Base-by-base conservation (phyloP, 2,888 invertebrate species). In the Eupithecia centaureata region DNA sequence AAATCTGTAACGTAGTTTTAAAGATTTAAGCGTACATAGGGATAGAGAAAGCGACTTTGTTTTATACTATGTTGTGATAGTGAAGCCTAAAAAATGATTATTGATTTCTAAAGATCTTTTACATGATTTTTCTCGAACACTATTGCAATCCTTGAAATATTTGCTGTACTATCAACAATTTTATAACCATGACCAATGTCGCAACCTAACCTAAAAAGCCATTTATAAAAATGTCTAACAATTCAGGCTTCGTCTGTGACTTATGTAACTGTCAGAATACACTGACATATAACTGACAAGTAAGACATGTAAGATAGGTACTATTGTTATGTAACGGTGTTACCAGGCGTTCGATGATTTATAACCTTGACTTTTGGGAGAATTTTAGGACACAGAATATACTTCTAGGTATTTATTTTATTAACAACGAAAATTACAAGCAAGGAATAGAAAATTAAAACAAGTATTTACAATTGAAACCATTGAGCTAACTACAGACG, bases 141-240 rank as follows among this genome's bases (percentile, higher is more conserved):
- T 5, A n/a, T 35, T 35, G n/a, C 42, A 47, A 47, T 1, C 47
- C 10, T 22, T 42, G n/a, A 8, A 42, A 10, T 47, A 47, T 47
- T 18, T 47, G 10, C 3, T 22, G 8, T 47, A 12, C 3, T 47
- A 22, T 5, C 8, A 10, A 42, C 42, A n/a, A 47, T 47, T 15
- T 52, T 27, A 52, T 27, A 52, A 27, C 27, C 27, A 52, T 52
- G 27, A 1, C 15, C 15, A 13, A 52, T 52, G 52, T 27, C 27
- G 52, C 25, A 52, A 52, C 27, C 7, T 18, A 52, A 52, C 52
- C 52, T 52, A 32, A 61, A 47, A 47, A 18, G 13, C 25, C 61
- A 47, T 61, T 61, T 61, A 61, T 47, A 47, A 61, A 61, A 47
- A 61, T 47, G 61, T 51, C 61, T 61, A 32, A 18, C 47, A 22